These are phyloP conservation scores for Serripes groenlandicus DNA, from an alignment of 2,888 invertebrate species.

Conservation along the genomic window DNA sequence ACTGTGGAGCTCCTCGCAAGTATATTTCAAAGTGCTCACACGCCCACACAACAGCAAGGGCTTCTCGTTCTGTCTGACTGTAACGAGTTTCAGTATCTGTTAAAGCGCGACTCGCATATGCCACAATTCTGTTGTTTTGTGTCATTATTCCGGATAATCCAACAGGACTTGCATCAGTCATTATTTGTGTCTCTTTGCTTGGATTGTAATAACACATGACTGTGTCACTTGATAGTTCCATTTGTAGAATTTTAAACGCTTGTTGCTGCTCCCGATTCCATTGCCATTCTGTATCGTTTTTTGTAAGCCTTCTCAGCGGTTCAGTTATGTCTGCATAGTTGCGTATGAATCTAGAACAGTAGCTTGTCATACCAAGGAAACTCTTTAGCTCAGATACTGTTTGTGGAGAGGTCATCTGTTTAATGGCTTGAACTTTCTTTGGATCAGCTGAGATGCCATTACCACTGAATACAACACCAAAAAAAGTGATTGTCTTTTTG, in stretches of 20 bases:
- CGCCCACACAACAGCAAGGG: conserved; percentile 72
- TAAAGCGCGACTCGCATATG: conserved; percentile 63
- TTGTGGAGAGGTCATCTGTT: conserved; percentile 6
- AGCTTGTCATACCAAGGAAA: conserved; percentile 72
- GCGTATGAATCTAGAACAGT: conserved; percentile 35
- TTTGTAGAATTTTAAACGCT: conserved; percentile 58
- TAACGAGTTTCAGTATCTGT: conserved; percentile 63
- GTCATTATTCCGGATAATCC: conserved; percentile 63
- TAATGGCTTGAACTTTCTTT: conserved; percentile 65
- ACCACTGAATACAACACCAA: conserved; percentile 48
- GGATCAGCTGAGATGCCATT: conserved; percentile 62
- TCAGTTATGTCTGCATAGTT: conserved; percentile 52
- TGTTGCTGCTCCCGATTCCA: conserved; percentile 61
- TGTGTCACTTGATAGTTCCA: conserved; percentile 49
- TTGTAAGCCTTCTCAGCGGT: conserved; percentile 69
- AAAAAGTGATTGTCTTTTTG: conserved; percentile 53
- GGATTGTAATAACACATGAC: conserved; percentile 64
- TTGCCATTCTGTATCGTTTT: no score
- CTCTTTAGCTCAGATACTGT: conserved; percentile 65
- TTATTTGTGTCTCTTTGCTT: conserved; percentile 42
- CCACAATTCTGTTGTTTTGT: conserved; percentile 57
- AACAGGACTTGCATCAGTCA: conserved; percentile 64
- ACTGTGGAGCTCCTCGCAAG: conserved; percentile 61
- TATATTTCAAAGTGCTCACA: conserved; percentile 71
- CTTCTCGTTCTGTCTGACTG: conserved; percentile 70